Percentiles rank a stretch among this genome's conserved stretches.
phyloP scores from a whole-genome alignment of 64 coral and sea anemone species.

The Platygyra sinensis region DNA sequence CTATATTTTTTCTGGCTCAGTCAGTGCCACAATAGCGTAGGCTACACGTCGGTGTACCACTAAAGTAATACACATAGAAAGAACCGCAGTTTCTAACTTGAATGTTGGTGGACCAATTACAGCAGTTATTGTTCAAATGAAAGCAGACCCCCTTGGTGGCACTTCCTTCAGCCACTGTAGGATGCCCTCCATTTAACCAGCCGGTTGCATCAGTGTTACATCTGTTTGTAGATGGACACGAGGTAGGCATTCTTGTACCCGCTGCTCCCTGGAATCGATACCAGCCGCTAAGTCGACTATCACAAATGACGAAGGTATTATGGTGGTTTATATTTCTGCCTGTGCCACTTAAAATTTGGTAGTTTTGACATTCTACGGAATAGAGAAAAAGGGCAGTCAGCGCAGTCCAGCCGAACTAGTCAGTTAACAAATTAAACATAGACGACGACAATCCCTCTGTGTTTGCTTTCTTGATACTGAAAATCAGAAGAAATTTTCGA shows the following conservation, averaged over 20 bases:
- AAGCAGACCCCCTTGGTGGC: conserved; percentile 4
- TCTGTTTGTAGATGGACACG: not conserved
- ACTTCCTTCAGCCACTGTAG: conserved; percentile 8
- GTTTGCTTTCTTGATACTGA: too few relatives aligned
- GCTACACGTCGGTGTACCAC: too few relatives aligned
- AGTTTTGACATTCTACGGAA: not conserved
- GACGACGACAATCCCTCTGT: too few relatives aligned
- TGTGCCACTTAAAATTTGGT: not conserved
- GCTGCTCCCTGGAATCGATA: not conserved
- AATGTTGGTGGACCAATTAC: too few relatives aligned
- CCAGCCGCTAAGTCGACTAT: not conserved
- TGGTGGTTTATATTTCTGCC: not conserved
- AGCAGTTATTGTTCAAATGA: not conserved
- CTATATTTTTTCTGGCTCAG: too few relatives aligned
- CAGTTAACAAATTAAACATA: too few relatives aligned
- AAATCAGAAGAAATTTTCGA: too few relatives aligned
- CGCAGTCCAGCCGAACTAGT: too few relatives aligned
- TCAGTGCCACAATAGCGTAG: too few relatives aligned
- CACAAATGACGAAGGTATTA: not conserved
- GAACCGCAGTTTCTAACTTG: too few relatives aligned
- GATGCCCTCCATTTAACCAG: not conserved
- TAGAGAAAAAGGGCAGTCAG: not conserved
- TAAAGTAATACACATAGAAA: too few relatives aligned
- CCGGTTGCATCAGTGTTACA: not conserved
- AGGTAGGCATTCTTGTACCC: not conserved